Conservation (phyloP, 2,797 vertebrate species). For the Heliangelus exortis region DNA sequence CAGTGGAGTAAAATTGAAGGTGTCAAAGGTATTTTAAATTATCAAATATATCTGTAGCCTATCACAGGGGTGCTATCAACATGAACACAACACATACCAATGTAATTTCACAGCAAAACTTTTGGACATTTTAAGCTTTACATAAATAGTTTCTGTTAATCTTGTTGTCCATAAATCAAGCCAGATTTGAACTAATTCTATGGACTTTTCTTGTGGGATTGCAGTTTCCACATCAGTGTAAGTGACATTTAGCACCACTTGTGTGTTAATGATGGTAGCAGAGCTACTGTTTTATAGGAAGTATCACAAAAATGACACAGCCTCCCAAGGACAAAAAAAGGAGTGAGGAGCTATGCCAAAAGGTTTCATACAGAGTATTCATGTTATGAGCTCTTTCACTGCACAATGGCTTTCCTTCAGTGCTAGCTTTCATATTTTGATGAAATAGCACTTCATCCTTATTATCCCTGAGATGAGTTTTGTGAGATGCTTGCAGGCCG, state of each 20-base stretch:
- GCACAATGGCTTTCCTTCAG: not conserved
- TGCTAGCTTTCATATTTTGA: not conserved
- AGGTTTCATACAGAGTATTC: not conserved
- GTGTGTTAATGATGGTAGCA: not conserved
- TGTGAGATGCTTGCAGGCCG: constrained; percentile 5
- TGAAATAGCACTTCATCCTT: constrained; percentile 4
- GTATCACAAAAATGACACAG: not conserved
- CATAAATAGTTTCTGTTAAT: not conserved
- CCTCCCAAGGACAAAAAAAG: not conserved
- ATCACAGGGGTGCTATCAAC: not conserved
- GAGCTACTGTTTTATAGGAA: not conserved
- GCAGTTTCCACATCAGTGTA: not conserved
- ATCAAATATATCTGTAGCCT: not conserved
- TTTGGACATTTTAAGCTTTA: not conserved
- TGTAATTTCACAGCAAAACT: not conserved
- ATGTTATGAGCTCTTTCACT: not conserved
- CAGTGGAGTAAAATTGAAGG: not conserved
- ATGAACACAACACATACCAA: accelerated
- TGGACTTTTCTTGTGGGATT: not conserved
- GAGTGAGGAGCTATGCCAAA: not conserved
- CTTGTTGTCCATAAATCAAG: not conserved
- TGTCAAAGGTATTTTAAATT: not conserved
- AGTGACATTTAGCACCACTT: not conserved
- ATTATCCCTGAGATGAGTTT: not conserved
- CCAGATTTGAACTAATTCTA: not conserved